Base-by-base conservation (phyloP, 1,140 invertebrate species). In the Coptotermes formosanus region DNA sequence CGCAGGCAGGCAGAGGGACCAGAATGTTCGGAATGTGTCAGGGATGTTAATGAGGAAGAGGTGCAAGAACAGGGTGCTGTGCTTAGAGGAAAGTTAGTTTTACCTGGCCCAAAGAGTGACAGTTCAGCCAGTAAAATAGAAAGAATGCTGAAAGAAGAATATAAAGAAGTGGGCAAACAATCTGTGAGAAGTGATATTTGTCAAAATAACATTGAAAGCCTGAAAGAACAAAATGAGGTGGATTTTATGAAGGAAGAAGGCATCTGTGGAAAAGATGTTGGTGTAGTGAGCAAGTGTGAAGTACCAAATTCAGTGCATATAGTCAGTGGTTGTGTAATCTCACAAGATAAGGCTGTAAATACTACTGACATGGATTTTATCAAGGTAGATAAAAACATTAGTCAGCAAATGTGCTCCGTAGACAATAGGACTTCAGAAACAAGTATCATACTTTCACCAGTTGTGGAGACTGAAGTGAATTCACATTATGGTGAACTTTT, bases 321-420 rank as follows among this genome's bases (percentile, higher is more conserved):
- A 75, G 30, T 23, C n/a, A 45, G 81, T 85, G 43, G 25, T 48
- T 85, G 45, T 55, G 43, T 84, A 52, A 32, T n/a, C 45, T 84
- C 85, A 30, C 55, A 85, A 64, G 45, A 44, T 69, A 38, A 45
- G n/a, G 38, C 14, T 32, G 52, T n/a, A 25, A 44, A 44, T 44
- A 44, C 32, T 75, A 45, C 59, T 75, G n/a, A n/a, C 32, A 3
- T 38, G 32, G 59, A 85, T 44, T 32, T 30, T 30, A 43, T 11
- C 32, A 48, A 7, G 0, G 64, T 11, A 43, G 64, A 75, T 75
- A 38, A 45, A 7, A 44, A 21, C 14, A 19, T 75, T 32, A 32
- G 38, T 32, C 25, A 64, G 38, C 38, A 38, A 8, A 16, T 11
- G 1, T 69, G 11, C 21, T 32, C 32, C n/a, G 55, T 75, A 30